A percentile compares a stretch with the other conserved stretches of the same genome.
Conservation (phyloP, 2,113 vertebrate genomes). For the Morone saxatilis region DNA sequence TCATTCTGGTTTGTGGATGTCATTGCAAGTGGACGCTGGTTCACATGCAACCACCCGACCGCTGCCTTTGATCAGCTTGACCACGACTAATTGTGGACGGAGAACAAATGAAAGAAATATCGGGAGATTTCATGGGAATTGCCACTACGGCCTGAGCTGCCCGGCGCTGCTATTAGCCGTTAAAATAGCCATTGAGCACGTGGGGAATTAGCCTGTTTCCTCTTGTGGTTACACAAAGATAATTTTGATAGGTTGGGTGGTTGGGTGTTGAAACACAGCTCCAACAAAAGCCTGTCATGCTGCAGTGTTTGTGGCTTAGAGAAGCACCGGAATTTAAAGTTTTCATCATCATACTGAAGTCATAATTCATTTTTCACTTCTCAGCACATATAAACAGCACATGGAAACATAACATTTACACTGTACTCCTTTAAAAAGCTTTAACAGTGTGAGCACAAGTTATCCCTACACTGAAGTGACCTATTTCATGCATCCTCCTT, state of each 20-base stretch:
- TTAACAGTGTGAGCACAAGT: conserved; percentile 52
- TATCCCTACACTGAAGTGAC: conserved; percentile 35
- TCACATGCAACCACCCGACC: conserved; percentile 95
- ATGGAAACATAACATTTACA: conserved; percentile 68
- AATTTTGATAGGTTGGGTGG: conserved; percentile 10
- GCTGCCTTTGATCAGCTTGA: conserved; percentile 96
- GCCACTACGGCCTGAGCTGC: conserved; percentile 88
- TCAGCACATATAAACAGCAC: conserved; percentile 55
- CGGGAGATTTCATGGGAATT: conserved; percentile 99
- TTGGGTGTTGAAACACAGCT: conserved; percentile 12
- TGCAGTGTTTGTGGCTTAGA: conserved; percentile 22
- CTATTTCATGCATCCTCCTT: conserved; percentile 62
- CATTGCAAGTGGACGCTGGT: conserved; percentile 95
- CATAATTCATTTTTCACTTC: conserved; percentile 39
- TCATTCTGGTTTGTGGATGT: conserved; percentile 99
- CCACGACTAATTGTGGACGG: conserved; percentile 96
- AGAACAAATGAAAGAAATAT: conserved; percentile 99
- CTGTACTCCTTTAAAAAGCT: conserved; percentile 38
- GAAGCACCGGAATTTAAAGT: conserved; percentile 35
- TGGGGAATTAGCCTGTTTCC: conserved; percentile 85
- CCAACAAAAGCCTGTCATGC: conserved; percentile 26
- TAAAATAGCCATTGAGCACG: conserved; percentile 88
- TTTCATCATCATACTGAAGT: conserved; percentile 41
- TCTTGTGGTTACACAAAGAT: conserved; percentile 80
- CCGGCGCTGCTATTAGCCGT: conserved; percentile 88